phyloP scores from a whole-genome alignment of 2,888 invertebrate species.

The Calephelis perditalis region DNA sequence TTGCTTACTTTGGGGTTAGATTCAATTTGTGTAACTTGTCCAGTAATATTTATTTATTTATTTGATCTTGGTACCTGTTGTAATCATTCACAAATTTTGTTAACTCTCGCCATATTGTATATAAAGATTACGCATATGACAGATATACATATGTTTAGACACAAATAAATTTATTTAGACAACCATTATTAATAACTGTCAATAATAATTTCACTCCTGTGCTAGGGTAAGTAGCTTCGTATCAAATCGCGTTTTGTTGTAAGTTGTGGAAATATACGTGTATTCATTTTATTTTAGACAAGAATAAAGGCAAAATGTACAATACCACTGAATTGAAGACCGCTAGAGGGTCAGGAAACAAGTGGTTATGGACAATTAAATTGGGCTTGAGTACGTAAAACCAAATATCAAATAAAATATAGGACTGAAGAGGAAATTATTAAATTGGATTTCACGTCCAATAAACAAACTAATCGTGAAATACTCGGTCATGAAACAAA shows the following conservation, averaged over 20 bases:
- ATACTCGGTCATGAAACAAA: slow-evolving; percentile 97
- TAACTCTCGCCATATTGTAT: too few species aligned
- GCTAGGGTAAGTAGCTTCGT: slow-evolving; percentile 14
- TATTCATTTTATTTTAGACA: slow-evolving; percentile 33
- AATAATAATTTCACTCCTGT: too few species aligned
- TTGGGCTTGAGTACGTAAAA: slow-evolving; percentile 92
- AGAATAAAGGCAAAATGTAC: slow-evolving; percentile 85
- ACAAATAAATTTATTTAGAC: not conserved
- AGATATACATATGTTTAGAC: slow-evolving; percentile 20
- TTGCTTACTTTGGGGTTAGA: too few species aligned
- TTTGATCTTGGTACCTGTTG: too few species aligned
- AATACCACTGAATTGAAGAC: slow-evolving; percentile 99
- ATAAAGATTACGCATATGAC: too few species aligned
- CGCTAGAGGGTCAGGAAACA: slow-evolving; percentile 96
- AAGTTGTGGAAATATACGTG: slow-evolving; percentile 17
- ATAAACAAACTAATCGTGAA: slow-evolving; percentile 94
- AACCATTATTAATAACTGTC: slow-evolving; percentile 11
- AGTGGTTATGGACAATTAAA: slow-evolving; percentile 99
- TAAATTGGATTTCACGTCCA: slow-evolving; percentile 88
- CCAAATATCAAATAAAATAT: slow-evolving; percentile 92
- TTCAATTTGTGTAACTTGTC: too few species aligned
- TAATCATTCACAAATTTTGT: too few species aligned
- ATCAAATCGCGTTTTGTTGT: slow-evolving; percentile 29
- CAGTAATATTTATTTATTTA: too few species aligned
- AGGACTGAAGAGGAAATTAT: slow-evolving; percentile 93